These are phyloP conservation scores for Sebastes aleutianus DNA, from an alignment of 2,797 vertebrate genomes.

Conservation along the genomic window DNA sequence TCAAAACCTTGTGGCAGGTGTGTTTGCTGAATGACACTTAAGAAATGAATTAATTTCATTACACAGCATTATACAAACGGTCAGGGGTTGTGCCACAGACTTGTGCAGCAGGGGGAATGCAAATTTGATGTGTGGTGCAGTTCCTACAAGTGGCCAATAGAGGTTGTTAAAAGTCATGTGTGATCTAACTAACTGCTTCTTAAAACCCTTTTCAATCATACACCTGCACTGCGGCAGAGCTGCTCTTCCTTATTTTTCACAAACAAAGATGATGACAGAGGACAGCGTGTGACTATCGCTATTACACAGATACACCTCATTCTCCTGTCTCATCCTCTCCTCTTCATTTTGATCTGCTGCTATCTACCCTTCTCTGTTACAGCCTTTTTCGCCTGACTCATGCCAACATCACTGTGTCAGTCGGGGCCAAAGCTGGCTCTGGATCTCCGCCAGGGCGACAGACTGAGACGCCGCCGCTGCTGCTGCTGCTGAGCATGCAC, in stretches of 20 bases:
- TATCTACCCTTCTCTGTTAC: background rate
- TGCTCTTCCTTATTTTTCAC: background rate
- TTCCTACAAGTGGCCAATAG: conserved; percentile 22
- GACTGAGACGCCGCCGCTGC: background rate
- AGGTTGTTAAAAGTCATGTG: conserved; percentile 9
- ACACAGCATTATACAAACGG: background rate
- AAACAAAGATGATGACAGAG: background rate
- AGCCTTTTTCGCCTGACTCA: conserved; percentile 7
- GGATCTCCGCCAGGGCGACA: conserved; percentile 49
- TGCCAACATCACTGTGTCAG: conserved; percentile 4
- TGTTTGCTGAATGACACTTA: background rate
- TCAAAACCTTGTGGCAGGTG: background rate
- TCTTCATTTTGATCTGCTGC: background rate
- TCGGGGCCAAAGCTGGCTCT: conserved; percentile 22
- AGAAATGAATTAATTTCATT: background rate
- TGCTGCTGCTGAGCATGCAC: conserved; percentile 21
- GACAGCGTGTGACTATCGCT: background rate
- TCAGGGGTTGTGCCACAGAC: background rate
- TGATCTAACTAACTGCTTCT: background rate
- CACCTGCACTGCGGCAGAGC: conserved; percentile 43
- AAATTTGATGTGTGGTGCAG: conserved; percentile 4
- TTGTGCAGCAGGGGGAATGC: background rate
- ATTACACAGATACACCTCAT: background rate
- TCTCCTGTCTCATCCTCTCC: background rate
- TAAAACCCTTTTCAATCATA: background rate